These are phyloP conservation scores for Dryobotodes eremita DNA, from an alignment of 2,888 invertebrate species.

Conservation along the genomic window DNA sequence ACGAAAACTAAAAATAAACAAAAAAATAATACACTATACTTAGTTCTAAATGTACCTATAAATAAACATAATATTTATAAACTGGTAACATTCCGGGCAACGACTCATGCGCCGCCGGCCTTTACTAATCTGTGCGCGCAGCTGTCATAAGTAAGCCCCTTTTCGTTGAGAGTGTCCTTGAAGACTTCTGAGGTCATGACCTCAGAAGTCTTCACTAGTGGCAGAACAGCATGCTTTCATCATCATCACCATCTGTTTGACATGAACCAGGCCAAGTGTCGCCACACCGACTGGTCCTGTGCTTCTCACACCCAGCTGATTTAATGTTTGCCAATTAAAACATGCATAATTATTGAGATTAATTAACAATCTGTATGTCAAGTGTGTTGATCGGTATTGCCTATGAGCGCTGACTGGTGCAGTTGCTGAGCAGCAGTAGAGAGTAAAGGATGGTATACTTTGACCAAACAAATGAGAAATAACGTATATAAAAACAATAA, in stretches of 20 bases:
- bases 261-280: not conserved
- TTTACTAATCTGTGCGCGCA: too few species aligned
- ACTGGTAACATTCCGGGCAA: too few species aligned
- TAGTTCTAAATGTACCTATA: too few species aligned
- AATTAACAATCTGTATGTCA: too few species aligned
- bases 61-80: too few species aligned
- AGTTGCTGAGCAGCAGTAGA: not conserved
- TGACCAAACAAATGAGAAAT: not conserved
- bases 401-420: not conserved
- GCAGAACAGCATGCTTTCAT: too few species aligned
- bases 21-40: too few species aligned
- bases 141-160: not conserved
- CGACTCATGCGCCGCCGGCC: too few species aligned
- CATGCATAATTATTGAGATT: not conserved
- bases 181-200: not conserved
- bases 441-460: not conserved
- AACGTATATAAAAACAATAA: not conserved
- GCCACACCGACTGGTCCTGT: too few species aligned
- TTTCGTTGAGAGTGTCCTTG: not conserved
- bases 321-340: not conserved
- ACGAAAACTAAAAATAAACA: too few species aligned
- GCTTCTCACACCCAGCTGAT: not conserved
- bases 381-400: not conserved
- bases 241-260: not conserved
- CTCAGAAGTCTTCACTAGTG: too few species aligned